Base-by-base conservation (phyloP, 2,113 vertebrate species). In the Pipa parva region DNA sequence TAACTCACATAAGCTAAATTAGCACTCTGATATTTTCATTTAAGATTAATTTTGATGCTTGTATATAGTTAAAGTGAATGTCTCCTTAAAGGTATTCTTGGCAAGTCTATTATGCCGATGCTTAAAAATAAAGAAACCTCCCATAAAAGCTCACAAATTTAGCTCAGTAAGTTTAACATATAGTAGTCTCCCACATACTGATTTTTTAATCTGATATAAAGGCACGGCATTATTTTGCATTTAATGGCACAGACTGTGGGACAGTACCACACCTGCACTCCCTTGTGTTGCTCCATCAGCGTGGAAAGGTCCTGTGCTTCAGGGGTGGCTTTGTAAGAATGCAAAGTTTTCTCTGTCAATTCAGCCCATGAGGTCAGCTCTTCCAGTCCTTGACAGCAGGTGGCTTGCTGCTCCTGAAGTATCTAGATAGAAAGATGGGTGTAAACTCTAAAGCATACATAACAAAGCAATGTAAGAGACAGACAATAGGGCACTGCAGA, bases 331-430 rank as follows among this genome's bases (percentile, higher is more conserved):
- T 72, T 90, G 75, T 92, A 91, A 72, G 59, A 81, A 22, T 72
- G 76, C 81, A 99, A 70, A 0, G 80, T 1, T 46, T 76, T 74
- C 72, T 93, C 91, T 1, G 92, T 89, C 63, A 90, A 88, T 8
- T 80, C 81, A 74, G 94, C 79, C 93, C 94, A 99, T 77, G 46
- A 67, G 45, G 78, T 81, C 54, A 97, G 87, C 63, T 89, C 90
- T 3, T 94, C 92, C 61, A 99, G 78, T 74, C 92, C 93, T 80
- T 81, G 88, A 1, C 89, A 87, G 66, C 89, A 95, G 51, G 91
- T 89, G 6, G 85, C 83, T 78, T 94, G 94, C 69, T 98, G 93
- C 80, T 95, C 91, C 73, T 97, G 91, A 36, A 92, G 87, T 1
- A 92, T 92, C 97, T 98, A 80, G 2, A 73, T 72, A 46, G 63